These are phyloP conservation scores for Temnothorax longispinosus DNA, from an alignment of 1,140 invertebrate species.

Conservation along the genomic window DNA sequence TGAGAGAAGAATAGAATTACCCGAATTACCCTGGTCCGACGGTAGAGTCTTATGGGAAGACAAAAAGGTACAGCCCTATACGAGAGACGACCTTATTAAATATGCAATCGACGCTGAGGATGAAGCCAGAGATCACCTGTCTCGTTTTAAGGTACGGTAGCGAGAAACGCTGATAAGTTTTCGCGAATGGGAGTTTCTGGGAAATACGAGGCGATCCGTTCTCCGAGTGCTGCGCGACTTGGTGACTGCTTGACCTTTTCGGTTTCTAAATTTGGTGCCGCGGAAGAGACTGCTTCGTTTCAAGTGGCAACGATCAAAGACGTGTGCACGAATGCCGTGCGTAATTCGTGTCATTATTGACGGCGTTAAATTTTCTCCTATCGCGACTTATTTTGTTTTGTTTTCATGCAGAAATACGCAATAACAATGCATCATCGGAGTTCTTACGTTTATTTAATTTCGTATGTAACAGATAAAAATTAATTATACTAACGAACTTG, in stretches of 20 bases:
- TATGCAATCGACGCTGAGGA: slow-evolving; percentile 88
- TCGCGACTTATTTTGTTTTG: background rate
- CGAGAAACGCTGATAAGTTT: background rate
- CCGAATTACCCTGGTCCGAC: slow-evolving; percentile 91
- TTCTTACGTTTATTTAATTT: background rate
- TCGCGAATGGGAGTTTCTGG: slow-evolving; percentile 1
- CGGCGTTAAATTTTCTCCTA: slow-evolving; percentile 24
- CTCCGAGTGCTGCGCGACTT: slow-evolving; percentile 66
- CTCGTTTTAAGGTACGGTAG: slow-evolving; percentile 83
- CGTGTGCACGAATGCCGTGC: slow-evolving; percentile 23
- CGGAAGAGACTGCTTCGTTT: slow-evolving; percentile 72
- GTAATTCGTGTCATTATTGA: slow-evolving; percentile 46
- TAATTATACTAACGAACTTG: background rate
- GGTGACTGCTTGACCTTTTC: slow-evolving; percentile 83
- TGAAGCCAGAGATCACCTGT: slow-evolving; percentile 89
- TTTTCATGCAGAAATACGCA: background rate
- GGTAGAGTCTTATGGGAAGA: slow-evolving; percentile 86
- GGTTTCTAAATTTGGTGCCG: slow-evolving; percentile 81
- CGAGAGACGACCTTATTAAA: slow-evolving; percentile 87
- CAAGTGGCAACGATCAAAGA: slow-evolving; percentile 39
- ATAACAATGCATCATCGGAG: background rate
- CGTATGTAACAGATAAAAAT: background rate
- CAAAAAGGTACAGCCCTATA: slow-evolving; percentile 87
- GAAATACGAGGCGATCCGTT: slow-evolving; percentile 47
- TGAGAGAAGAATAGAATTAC: slow-evolving; percentile 79